Base-by-base conservation (phyloP, 2,888 invertebrate species). In the Drosophila atripex region DNA sequence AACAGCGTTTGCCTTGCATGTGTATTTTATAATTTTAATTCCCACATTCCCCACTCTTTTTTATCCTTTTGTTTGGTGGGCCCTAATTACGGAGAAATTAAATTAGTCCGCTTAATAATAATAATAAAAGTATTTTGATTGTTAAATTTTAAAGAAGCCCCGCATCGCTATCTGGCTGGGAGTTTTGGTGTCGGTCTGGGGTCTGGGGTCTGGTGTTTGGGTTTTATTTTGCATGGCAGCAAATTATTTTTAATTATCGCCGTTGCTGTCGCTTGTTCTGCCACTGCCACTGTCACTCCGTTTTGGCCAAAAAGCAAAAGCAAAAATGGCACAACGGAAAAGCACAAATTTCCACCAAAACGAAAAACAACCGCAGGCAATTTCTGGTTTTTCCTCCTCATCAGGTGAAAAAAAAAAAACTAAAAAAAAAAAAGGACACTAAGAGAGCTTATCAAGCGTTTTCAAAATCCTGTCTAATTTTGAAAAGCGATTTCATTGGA, bases 191-290 rank as follows among this genome's bases (percentile, higher is more conserved):
- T 47, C 66, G 25, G 32, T 35, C 9, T n/a, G 35, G n/a, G 5
- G 41, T 23, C 12, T 23, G 21, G 21, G 12, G 47, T 50, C 61
- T 55, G 64, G 63, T 35, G 35, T 55, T 72, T 66, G 45, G 46
- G 71, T 80, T 84, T 80, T 79, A 79, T 80, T 78, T 78, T 66
- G 57, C 72, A 50, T 56, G 59, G 57, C 77, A 63, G 77, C 75
- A 79, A 86, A 82, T 82, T 85, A 82, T 82, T 82, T 82, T 86
- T 82, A 82, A 82, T 82, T 82, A 82, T 80, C 86, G 77, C 47
- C 73, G 77, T 65, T 60, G 77, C 77, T 85, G 85, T 76, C 76
- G 58, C 58, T 41, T 51, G 51, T 41, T 28, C 45, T 58, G 58
- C 69, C 59, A 64, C 73, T 85, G 80, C 74, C 79, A 71, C 76